Percentiles rank a stretch among this genome's conserved stretches.
These are phyloP conservation scores for Phragmatobia fuliginosa DNA, from an alignment of 2,888 invertebrate species.

Conservation along the genomic window DNA sequence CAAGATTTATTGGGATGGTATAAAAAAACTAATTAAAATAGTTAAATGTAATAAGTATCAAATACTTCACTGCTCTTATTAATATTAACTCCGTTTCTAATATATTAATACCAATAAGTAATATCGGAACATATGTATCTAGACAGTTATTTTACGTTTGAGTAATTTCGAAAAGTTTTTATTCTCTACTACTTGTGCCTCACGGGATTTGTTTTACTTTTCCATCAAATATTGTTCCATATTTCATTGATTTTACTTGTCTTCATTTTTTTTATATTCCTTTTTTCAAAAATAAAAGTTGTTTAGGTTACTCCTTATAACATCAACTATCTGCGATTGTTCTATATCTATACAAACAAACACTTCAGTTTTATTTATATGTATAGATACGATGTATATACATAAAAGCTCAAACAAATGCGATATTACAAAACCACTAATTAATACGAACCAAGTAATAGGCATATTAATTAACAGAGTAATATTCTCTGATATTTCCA, in stretches of 20 bases:
- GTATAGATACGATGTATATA: no score
- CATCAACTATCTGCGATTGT: no score
- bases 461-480: slow-evolving; percentile 44
- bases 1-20: no score
- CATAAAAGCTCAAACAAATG: slow-evolving; percentile 12
- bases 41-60: not conserved
- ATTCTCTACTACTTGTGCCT: no score
- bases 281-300: no score
- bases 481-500: slow-evolving; percentile 38
- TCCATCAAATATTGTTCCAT: no score
- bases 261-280: no score
- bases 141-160: not conserved
- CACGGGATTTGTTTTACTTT: no score
- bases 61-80: not conserved
- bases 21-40: not conserved
- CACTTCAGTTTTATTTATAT: no score
- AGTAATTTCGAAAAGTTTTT: not conserved
- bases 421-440: slow-evolving; percentile 24
- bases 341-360: no score
- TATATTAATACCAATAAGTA: not conserved
- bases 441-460: slow-evolving; percentile 37
- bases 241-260: no score
- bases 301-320: no score
- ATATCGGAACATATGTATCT: not conserved
- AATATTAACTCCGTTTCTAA: not conserved